phyloP scores from a whole-genome alignment of 1,140 invertebrate species.

The Chymomyza costata region DNA sequence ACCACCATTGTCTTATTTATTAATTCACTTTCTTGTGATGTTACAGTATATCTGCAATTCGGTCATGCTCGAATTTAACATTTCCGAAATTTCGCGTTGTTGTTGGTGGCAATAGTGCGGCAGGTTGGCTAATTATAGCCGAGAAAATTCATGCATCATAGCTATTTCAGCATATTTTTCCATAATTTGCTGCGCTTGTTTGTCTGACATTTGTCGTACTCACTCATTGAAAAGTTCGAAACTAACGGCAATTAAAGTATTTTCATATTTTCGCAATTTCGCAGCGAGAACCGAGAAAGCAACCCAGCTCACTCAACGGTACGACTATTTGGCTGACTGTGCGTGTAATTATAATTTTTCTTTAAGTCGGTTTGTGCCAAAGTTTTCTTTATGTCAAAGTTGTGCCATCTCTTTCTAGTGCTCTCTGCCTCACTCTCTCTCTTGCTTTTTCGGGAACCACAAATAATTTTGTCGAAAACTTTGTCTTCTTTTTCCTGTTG shows the following conservation, averaged over 20 bases:
- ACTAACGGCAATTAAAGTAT: slow-evolving; percentile 71
- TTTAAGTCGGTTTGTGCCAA: slow-evolving; percentile 69
- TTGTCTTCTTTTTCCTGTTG: slow-evolving; percentile 52
- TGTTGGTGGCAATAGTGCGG: not conserved
- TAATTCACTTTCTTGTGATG: no score
- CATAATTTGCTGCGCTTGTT: slow-evolving; percentile 66
- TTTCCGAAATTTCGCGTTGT: no score
- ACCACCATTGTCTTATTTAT: no score
- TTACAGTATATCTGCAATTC: no score
- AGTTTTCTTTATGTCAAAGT: slow-evolving; percentile 71
- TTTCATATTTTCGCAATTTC: slow-evolving; percentile 45
- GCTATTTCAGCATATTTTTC: slow-evolving; percentile 49
- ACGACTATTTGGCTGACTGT: slow-evolving; percentile 65
- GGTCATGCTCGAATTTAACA: no score
- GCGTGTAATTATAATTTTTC: slow-evolving; percentile 73
- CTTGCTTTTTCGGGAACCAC: slow-evolving; percentile 39
- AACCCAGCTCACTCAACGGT: no score
- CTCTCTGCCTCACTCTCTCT: not conserved
- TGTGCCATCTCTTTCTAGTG: slow-evolving; percentile 25
- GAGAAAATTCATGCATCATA: slow-evolving; percentile 55
- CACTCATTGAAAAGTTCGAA: slow-evolving; percentile 59
- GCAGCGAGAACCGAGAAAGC: no score
- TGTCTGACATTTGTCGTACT: slow-evolving; percentile 53
- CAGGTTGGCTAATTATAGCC: slow-evolving; percentile 55
- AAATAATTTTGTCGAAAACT: slow-evolving; percentile 71